These are phyloP conservation scores for Thymelicus lineola DNA, from an alignment of 2,888 invertebrate genomes.

Conservation along the genomic window DNA sequence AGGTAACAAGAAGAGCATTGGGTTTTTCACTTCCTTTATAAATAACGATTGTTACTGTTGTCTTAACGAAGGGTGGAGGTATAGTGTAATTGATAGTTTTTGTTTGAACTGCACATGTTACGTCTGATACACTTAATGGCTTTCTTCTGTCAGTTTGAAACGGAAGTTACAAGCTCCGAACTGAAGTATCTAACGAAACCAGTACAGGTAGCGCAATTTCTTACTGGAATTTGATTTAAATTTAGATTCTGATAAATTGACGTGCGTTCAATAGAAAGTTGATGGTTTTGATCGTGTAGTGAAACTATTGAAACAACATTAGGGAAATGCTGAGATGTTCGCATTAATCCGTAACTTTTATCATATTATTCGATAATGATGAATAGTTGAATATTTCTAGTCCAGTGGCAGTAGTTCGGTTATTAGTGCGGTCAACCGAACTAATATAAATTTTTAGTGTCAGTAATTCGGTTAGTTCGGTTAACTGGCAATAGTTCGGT, in stretches of 20 bases:
- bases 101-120: slow-evolving; percentile 32
- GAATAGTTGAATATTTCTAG: too few relatives aligned
- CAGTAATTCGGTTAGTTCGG: too few relatives aligned
- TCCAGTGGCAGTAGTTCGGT: too few relatives aligned
- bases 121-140: slow-evolving; percentile 27
- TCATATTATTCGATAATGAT: too few relatives aligned
- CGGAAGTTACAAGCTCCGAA: slow-evolving; percentile 33
- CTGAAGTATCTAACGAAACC: slow-evolving; percentile 25
- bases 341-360: too few relatives aligned
- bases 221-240: slow-evolving; percentile 7
- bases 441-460: too few relatives aligned
- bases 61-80: slow-evolving; percentile 31
- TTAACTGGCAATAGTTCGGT: too few relatives aligned
- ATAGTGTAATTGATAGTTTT: slow-evolving; percentile 37
- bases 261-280: neutral
- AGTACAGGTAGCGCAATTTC: neutral
- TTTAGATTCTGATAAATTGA: slow-evolving; percentile 1
- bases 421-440: too few relatives aligned
- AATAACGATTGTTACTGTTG: slow-evolving; percentile 21
- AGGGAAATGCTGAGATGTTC: too few relatives aligned
- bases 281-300: neutral
- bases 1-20: slow-evolving; percentile 15
- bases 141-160: slow-evolving; percentile 38
- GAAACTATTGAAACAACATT: too few relatives aligned
- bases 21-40: slow-evolving; percentile 34